phyloP scores from a whole-genome alignment of 2,113 vertebrate species.

The Sakesphorus luctuosus region DNA sequence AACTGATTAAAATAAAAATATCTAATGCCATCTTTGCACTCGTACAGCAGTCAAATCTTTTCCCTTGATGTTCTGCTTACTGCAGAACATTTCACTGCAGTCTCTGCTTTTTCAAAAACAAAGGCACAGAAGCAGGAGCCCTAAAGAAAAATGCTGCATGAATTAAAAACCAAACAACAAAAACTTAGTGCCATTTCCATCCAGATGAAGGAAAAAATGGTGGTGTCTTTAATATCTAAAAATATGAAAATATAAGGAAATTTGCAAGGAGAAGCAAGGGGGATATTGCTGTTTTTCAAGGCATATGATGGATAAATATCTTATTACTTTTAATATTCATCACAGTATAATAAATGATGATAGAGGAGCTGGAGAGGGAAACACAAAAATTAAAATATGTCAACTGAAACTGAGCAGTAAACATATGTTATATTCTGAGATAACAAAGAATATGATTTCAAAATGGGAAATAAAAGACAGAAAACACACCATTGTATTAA shows the following conservation, averaged over 20 bases:
- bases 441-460: not conserved
- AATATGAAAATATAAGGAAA: not conserved
- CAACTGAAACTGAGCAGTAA: not conserved
- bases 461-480: not conserved
- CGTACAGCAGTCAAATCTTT: not conserved
- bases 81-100: not conserved
- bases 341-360: not conserved
- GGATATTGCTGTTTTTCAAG: not conserved
- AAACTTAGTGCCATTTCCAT: not conserved
- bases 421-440: not conserved
- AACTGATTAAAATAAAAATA: conserved; percentile 24
- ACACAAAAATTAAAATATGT: not conserved
- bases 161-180: not conserved
- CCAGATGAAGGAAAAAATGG: not conserved
- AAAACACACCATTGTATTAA: not conserved
- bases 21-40: not conserved
- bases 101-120: not conserved
- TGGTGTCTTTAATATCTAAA: not conserved
- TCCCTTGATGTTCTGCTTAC: not conserved
- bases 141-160: not conserved
- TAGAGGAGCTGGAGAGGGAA: not conserved
- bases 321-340: not conserved
- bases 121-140: not conserved
- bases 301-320: not conserved
- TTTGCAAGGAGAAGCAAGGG: not conserved